Percentiles rank a stretch among this genome's conserved stretches.
Evolutionary conservation across 2,888 invertebrate species (phyloP).

Genomic region (Dicycla oo): DNA sequence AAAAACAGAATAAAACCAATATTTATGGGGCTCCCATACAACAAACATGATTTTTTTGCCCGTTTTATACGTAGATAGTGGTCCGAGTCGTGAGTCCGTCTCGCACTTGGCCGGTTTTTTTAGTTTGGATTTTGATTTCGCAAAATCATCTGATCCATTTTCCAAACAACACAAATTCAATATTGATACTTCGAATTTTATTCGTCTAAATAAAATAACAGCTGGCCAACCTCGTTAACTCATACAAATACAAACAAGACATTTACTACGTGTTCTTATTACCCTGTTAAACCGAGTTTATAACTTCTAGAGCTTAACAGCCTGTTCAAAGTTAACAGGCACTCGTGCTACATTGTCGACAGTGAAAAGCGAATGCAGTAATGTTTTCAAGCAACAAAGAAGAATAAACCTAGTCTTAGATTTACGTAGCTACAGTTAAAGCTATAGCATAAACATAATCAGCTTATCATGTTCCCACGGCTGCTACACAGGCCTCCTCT

Average conservation of each 20-base stretch:
- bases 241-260: conserved; percentile 9
- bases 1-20: too few relatives aligned
- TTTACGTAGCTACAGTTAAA: conserved; percentile 19
- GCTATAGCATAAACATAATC: not conserved
- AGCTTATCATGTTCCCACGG: too few relatives aligned
- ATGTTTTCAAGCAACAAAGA: conserved; percentile 15
- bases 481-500: too few relatives aligned
- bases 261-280: conserved; percentile 14
- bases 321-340: conserved; percentile 15
- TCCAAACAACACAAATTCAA: not conserved
- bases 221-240: not conserved
- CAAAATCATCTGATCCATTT: too few relatives aligned
- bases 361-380: not conserved
- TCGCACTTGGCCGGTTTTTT: too few relatives aligned
- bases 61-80: too few relatives aligned
- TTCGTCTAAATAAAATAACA: not conserved
- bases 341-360: conserved; percentile 26
- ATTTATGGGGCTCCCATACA: too few relatives aligned
- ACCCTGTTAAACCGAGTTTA: conserved; percentile 22
- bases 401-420: conserved; percentile 1
- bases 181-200: not conserved
- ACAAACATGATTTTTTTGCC: too few relatives aligned
- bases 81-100: too few relatives aligned
- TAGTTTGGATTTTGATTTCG: too few relatives aligned
- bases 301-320: conserved; percentile 25